A percentile compares a stretch with the other conserved stretches of the same genome.
Evolutionary conservation across 2,888 invertebrate genomes (phyloP).

Genomic region (Drosophila mulleri): DNA sequence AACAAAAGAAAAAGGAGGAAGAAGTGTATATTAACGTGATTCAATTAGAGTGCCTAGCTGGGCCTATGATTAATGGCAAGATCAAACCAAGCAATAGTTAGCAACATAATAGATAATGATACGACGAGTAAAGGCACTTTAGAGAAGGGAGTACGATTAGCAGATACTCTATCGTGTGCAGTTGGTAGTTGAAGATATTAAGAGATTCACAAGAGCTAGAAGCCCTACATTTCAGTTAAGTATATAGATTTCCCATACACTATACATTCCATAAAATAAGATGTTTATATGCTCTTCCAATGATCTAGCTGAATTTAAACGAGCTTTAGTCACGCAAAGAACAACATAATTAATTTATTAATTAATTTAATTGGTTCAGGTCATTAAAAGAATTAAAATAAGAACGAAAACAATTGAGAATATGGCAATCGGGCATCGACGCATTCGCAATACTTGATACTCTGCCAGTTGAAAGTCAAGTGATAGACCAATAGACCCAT

Average conservation of each 20-base stretch:
- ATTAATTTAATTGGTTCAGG: not conserved
- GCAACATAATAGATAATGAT: too few species aligned
- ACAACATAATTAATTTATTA: too few species aligned
- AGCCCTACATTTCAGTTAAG: too few species aligned
- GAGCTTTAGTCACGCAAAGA: constrained; percentile 3
- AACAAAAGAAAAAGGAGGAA: not conserved
- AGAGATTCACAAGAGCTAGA: too few species aligned
- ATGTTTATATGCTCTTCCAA: not conserved
- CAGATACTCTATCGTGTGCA: not conserved
- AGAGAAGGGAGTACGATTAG: not conserved
- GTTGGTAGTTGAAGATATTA: too few species aligned
- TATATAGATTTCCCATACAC: not conserved
- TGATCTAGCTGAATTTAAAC: not conserved
- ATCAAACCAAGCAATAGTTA: not conserved
- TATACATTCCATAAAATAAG: not conserved
- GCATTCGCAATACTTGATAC: not conserved
- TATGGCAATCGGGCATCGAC: too few species aligned
- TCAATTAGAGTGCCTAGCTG: constrained; percentile 6
- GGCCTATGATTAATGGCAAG: constrained; percentile 13
- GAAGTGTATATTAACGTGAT: not conserved
- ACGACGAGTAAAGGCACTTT: not conserved
- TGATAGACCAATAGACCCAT: not conserved
- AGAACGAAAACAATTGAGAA: not conserved
- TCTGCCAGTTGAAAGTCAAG: too few species aligned
- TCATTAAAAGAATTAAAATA: not conserved